A percentile compares a stretch with the other conserved stretches of the same genome.
These are phyloP conservation scores for Chauna torquata DNA, from an alignment of 2,113 vertebrate species.

Conservation along the genomic window DNA sequence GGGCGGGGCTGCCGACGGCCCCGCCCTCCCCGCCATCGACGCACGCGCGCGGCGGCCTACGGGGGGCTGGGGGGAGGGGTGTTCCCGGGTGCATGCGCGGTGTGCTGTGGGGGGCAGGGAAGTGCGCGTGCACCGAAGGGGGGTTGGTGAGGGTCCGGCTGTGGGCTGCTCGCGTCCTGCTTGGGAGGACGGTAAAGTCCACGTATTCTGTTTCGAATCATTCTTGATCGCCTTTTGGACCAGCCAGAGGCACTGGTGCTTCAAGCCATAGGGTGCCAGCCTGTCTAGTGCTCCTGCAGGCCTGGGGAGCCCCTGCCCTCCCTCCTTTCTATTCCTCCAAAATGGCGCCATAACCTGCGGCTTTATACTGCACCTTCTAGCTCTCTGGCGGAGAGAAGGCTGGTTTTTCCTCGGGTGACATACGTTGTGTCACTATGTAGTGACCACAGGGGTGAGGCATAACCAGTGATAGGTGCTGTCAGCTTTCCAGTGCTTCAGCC, in stretches of 20 bases:
- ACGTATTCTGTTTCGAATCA: fast-evolving
- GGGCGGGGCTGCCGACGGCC: neutral
- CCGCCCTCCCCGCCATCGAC: neutral
- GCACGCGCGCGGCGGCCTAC: neutral
- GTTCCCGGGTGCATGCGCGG: neutral
- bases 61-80: fast-evolving
- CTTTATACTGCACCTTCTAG: fast-evolving
- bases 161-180: fast-evolving
- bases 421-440: fast-evolving
- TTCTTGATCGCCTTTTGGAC: fast-evolving
- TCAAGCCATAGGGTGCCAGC: neutral
- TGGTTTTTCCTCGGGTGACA: fast-evolving
- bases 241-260: fast-evolving
- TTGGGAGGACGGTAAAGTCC: fast-evolving
- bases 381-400: fast-evolving
- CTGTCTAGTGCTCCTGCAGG: fast-evolving
- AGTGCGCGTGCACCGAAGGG: neutral
- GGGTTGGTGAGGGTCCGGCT: fast-evolving
- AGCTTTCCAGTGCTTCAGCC: fast-evolving
- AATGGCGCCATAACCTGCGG: fast-evolving
- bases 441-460: fast-evolving
- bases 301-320: neutral
- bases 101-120: neutral
- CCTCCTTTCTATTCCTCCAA: neutral
- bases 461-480: neutral